Base-by-base conservation (phyloP, 2,888 invertebrate species). In the Xestia c-nigrum region DNA sequence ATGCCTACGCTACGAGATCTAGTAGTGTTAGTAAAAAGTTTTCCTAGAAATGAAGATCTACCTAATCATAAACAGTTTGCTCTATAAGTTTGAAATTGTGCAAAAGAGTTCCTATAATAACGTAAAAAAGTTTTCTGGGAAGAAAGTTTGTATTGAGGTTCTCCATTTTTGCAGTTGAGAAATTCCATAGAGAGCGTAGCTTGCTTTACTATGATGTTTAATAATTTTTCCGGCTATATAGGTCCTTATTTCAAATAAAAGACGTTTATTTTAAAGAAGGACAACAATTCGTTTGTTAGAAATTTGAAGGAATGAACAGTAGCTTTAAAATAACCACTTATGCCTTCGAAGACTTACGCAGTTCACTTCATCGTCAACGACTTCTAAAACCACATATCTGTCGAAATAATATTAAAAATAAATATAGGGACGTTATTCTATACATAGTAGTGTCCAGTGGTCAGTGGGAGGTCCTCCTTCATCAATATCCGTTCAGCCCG, bases 401-500 rank as follows among this genome's bases (percentile, higher is more conserved):
- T 61, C 47, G 14, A 47, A 24, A 40, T 63, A 47, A 66, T 70
- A 78, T 52, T 63, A 47, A 74, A 81, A 82, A 82, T 76, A 84
- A 83, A 65, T 80, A 84, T 63, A 72, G 2, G 38, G 14, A 64
- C 52, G 68, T 66, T 86, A 80, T 74, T 77, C 43, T 64, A 50
- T 76, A 50, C 43, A 61, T 43, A 31, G 31, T n/a, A 12, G 47
- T 57, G 69, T 24, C 57, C n/a, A 47, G 43, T 46, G 66, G 57
- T 40, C 65, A 57, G 81, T 46, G 74, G 75, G 72, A 50, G 72
- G 74, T 71, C 66, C 55, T 50, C 69, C 57, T 68, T 50, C 80
- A 81, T 87, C 89, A 86, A 89, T 85, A 87, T 87, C 89, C 90
- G 83, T 82, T 85, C 76, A 69, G 74, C 82, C 84, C 69, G 76